Base-by-base conservation (phyloP, 1,140 invertebrate genomes). In the Drosophila bipectinata region DNA sequence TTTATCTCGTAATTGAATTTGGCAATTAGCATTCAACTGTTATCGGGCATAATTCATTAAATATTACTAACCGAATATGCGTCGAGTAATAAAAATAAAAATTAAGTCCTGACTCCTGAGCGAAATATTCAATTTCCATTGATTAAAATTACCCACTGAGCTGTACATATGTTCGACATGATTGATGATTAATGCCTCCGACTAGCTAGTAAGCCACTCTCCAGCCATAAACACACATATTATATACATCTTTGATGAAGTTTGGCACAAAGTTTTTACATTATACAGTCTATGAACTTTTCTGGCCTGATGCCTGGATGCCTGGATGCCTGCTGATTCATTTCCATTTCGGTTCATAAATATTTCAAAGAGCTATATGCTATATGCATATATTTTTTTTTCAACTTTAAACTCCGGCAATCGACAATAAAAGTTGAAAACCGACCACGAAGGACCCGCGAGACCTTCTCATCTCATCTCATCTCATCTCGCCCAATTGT, bases 11-110 rank as follows among this genome's bases (percentile, higher is more conserved):
- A 75, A 75, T 66, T 75, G 60, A 64, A 75, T 75, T 75, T 53
- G 54, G 53, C 72, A 75, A 66, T 75, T 75, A 74, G 71, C 51
- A 73, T 73, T 73, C 59, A 49, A 63, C 59, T 49, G 24, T 73
- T 74, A 62, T 74, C 71, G 39, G 14, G 24, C 32, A 55, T 62
- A 73, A 57, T 58, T 55, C 49, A 58, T 76, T 58, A 24, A 60
- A 75, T 67, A 54, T 68, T 58, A 76, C 62, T 76, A 66, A 58
- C 55, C 63, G 56, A 67, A 71, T 68, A 32, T 68, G 52, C 24
- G 21, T 3, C 21, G 21, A 21, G 21, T 15, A 56, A 62, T 55
- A 34, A 53, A 37, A 37, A 12, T 37, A 37, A 8, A 12, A 37
- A 26, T 34, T 9, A 30, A 30, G 8, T 30, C 21, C 21, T 26